These are phyloP conservation scores for Lepidurus packardi DNA, from an alignment of 1,140 invertebrate species.

Conservation along the genomic window DNA sequence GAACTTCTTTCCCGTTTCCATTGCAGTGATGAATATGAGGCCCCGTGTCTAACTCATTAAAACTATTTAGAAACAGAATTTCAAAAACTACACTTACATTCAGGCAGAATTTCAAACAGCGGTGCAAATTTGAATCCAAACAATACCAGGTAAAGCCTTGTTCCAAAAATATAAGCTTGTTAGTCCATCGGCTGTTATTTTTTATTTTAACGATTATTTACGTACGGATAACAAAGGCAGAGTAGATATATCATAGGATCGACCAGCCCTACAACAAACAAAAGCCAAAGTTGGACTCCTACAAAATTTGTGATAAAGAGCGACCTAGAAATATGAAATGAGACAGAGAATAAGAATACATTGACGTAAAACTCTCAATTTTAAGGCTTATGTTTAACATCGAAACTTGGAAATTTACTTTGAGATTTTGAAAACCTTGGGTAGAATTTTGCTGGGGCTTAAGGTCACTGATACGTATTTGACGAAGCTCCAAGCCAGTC, in stretches of 20 bases:
- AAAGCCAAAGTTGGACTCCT: conserved; percentile 53
- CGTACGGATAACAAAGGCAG: conserved; percentile 86
- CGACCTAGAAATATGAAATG: not conserved
- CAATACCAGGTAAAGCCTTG: conserved; percentile 30
- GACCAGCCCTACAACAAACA: conserved; percentile 62
- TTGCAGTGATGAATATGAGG: conserved; percentile 48
- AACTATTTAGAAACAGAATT: conserved; percentile 9
- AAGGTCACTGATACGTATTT: conserved; percentile 40
- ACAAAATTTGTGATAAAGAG: conserved; percentile 13
- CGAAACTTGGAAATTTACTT: not conserved
- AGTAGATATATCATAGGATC: conserved; percentile 67
- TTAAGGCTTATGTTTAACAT: not conserved
- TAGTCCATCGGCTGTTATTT: not conserved
- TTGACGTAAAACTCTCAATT: not conserved
- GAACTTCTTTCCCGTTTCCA: conserved; percentile 52
- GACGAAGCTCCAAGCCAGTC: conserved; percentile 66
- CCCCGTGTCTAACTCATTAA: conserved; percentile 53
- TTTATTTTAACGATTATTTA: conserved; percentile 44
- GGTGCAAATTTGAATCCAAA: conserved; percentile 45
- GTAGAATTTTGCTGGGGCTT: not conserved
- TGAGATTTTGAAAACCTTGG: not conserved
- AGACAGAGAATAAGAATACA: not conserved
- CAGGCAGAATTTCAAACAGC: conserved; percentile 47
- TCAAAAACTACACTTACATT: conserved; percentile 35
- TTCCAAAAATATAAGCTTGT: not conserved